Conservation (phyloP, 2,888 invertebrate genomes). For the Drosophila yooni region DNA sequence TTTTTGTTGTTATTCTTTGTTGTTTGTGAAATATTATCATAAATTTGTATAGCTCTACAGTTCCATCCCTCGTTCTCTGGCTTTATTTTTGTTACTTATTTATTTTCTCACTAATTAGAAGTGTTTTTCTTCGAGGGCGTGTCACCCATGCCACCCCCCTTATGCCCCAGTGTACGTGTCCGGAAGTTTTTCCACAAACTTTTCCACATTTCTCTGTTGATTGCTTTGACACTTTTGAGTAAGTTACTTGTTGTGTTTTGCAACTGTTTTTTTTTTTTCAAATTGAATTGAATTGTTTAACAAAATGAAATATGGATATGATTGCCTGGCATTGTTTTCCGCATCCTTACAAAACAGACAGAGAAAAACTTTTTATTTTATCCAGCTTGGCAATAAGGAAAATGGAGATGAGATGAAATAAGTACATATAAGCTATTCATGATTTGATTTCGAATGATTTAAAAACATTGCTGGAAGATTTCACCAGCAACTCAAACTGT, state of each 20-base stretch:
- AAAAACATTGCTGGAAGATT: not conserved
- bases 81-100: slow-evolving; percentile 30
- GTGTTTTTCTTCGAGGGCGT: slow-evolving; percentile 55
- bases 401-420: not conserved
- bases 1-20: slow-evolving; percentile 38
- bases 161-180: slow-evolving; percentile 58
- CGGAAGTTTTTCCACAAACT: slow-evolving; percentile 65
- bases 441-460: not conserved
- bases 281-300: slow-evolving; percentile 73
- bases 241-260: slow-evolving; percentile 39
- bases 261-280: slow-evolving; percentile 20
- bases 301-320: slow-evolving; percentile 65
- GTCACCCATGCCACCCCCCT: slow-evolving; percentile 10
- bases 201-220: slow-evolving; percentile 59
- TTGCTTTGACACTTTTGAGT: slow-evolving; percentile 78
- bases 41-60: slow-evolving; percentile 63
- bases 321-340: slow-evolving; percentile 53
- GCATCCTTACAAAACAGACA: not conserved
- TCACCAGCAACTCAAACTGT: not conserved
- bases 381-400: not conserved
- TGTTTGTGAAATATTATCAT: slow-evolving; percentile 73
- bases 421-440: not conserved
- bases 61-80: slow-evolving; percentile 2
- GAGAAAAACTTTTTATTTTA: not conserved
- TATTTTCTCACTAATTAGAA: slow-evolving; percentile 69